Conservation (phyloP, 2,797 vertebrate species). For the Halcyon badia region DNA sequence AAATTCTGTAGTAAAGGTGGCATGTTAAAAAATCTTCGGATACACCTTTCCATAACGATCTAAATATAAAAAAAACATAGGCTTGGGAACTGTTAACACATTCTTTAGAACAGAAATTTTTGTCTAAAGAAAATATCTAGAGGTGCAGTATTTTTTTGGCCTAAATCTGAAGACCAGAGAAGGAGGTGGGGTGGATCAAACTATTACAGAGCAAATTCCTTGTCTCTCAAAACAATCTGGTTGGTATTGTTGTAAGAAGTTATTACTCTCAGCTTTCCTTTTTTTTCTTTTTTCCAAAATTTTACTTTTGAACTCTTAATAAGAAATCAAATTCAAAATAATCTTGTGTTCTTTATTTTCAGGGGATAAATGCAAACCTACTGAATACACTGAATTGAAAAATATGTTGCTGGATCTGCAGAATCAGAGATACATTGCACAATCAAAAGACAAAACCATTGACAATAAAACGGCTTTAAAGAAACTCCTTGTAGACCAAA, state of each 20-base stretch:
- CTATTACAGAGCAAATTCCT: background rate
- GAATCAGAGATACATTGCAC: constrained; percentile 82
- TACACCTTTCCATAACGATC: background rate
- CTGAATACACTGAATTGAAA: constrained; percentile 90
- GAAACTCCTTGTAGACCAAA: constrained; percentile 90
- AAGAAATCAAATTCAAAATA: background rate
- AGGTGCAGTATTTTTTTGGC: background rate
- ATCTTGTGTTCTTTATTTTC: constrained; percentile 34
- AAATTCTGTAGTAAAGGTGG: background rate
- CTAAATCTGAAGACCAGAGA: background rate
- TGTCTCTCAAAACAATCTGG: background rate
- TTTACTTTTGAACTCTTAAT: background rate
- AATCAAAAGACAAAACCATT: constrained; percentile 77
- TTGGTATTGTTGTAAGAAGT: background rate
- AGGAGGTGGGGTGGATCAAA: background rate
- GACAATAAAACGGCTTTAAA: constrained; percentile 85
- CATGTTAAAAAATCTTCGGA: background rate
- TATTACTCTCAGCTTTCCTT: background rate
- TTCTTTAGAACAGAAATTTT: background rate
- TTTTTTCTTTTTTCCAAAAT: background rate
- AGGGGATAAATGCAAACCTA: constrained; percentile 92
- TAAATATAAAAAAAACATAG: background rate
- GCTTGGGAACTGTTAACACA: background rate
- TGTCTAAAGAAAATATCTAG: background rate
- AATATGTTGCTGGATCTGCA: constrained; percentile 89